phyloP scores from a whole-genome alignment of 1,140 invertebrate species.

The Thaumatotibia leucotreta region DNA sequence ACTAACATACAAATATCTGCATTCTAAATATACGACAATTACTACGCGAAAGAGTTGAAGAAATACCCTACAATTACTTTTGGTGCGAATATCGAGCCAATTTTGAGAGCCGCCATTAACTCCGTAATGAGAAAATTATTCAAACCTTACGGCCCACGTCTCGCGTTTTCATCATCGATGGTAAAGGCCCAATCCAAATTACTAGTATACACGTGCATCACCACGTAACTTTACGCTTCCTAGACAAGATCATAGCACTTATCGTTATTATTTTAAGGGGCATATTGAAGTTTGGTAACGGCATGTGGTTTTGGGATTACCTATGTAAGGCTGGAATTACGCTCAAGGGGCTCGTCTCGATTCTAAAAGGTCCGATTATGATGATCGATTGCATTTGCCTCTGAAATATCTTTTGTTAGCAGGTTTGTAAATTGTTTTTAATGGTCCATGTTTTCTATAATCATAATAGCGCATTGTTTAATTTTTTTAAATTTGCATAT shows the following conservation, averaged over 20 bases:
- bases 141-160: conserved; percentile 32
- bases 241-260: background rate
- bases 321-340: conserved; percentile 4
- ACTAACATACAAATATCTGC: background rate
- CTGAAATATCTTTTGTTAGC: conserved; percentile 28
- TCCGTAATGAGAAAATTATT: conserved; percentile 40
- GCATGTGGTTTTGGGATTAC: background rate
- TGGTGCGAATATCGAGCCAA: conserved; percentile 34
- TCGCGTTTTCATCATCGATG: conserved; percentile 46
- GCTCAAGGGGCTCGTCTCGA: conserved; percentile 19
- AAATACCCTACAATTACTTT: conserved; percentile 22
- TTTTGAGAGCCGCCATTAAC: conserved; percentile 38
- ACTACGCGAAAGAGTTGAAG: background rate
- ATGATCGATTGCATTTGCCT: conserved; percentile 26
- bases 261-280: background rate
- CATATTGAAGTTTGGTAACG: background rate
- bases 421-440: conserved; percentile 22
- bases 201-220: conserved; percentile 16
- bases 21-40: background rate
- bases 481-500: background rate
- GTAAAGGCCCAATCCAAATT: conserved; percentile 36
- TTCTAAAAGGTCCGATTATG: conserved; percentile 34
- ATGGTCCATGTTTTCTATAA: background rate
- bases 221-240: background rate
- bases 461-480: background rate